Conservation (phyloP, 2,113 vertebrate genomes). For the Psilopsiagon aymara region DNA sequence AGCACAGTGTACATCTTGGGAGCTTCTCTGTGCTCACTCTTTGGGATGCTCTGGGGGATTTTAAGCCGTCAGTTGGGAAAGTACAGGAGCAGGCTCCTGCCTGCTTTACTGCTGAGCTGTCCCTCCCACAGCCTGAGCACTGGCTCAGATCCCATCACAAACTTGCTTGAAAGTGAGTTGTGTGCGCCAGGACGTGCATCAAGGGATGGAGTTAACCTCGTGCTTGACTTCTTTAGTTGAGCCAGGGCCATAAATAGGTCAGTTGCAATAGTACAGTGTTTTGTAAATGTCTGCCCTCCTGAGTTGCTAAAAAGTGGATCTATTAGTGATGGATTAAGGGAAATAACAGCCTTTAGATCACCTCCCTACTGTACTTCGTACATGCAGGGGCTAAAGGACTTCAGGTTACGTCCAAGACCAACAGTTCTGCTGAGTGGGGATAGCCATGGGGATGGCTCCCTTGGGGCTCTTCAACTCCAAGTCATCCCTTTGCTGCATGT, state of each 20-base stretch:
- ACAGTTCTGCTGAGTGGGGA: not conserved
- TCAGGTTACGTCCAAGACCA: not conserved
- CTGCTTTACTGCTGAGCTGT: not conserved
- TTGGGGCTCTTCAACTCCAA: not conserved
- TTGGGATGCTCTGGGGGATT: not conserved
- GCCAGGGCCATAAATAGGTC: not conserved
- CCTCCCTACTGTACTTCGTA: not conserved
- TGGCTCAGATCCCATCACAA: not conserved
- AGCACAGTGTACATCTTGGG: not conserved
- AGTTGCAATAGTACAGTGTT: not conserved
- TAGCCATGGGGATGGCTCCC: not conserved
- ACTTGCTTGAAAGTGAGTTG: not conserved
- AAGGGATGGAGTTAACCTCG: not conserved
- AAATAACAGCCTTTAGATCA: not conserved
- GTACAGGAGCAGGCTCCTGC: not conserved
- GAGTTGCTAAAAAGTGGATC: not conserved
- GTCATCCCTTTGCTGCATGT: not conserved
- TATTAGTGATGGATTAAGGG: not conserved
- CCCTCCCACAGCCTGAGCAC: not conserved
- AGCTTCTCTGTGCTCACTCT: not conserved
- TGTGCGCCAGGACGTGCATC: accelerated
- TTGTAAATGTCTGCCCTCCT: not conserved
- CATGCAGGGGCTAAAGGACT: not conserved
- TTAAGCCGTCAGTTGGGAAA: not conserved
- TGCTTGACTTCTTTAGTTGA: not conserved